phyloP scores from a whole-genome alignment of 2,888 invertebrate species.

The Acanthosepion lycidas region DNA sequence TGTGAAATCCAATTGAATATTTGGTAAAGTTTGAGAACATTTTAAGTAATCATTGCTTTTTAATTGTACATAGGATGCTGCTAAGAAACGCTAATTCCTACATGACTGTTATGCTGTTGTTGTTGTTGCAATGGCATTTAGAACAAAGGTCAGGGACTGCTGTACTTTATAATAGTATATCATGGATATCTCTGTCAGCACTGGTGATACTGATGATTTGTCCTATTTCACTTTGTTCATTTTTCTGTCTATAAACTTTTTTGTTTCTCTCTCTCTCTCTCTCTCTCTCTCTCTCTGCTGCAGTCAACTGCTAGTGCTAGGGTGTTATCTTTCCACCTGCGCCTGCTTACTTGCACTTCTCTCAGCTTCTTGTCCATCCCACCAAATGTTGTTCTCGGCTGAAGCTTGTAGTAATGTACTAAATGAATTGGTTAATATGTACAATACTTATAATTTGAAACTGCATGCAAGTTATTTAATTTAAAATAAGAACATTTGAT shows the following conservation, averaged over 20 bases:
- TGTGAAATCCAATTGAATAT: no score
- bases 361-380: not conserved
- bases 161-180: not conserved
- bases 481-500: no score
- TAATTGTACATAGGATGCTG: not conserved
- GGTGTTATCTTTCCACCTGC: conserved; percentile 33
- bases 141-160: conserved; percentile 11
- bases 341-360: not conserved
- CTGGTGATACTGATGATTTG: no score
- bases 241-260: no score
- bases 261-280: no score
- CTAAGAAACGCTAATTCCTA: not conserved
- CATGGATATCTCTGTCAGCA: not conserved
- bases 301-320: not conserved
- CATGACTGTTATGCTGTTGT: not conserved
- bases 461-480: no score
- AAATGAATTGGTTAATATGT: no score
- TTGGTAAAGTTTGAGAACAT: not conserved
- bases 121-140: not conserved
- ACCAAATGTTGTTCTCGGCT: not conserved
- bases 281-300: not conserved
- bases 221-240: no score
- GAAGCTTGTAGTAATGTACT: no score
- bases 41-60: not conserved
- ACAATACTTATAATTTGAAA: no score